Evolutionary conservation across 1,140 invertebrate species (phyloP), one percentile per base, ranked within the genome.

Genomic region (Papilio glaucus): DNA sequence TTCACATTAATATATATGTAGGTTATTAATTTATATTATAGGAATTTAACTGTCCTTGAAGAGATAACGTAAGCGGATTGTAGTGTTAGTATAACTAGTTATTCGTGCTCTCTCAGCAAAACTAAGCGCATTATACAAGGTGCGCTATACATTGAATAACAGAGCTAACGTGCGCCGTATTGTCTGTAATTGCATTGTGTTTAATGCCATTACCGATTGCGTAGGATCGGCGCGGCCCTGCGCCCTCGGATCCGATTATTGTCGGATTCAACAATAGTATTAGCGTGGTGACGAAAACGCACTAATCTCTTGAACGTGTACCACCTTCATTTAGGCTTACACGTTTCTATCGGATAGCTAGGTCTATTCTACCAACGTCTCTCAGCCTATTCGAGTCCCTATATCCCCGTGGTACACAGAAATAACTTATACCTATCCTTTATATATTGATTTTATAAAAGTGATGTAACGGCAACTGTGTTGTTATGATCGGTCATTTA

Each of bases 101-200:
- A 61, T 33, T 61, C 12, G 60, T 0, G 10, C 29, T 71, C 60
- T 63, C 78, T 76, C 77, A 77, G 63, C 77, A 76, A 72, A 76
- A 77, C 79, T 76, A 77, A 74, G 73, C 72, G 61, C 75, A 79
- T 75, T 75, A 82, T 65, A 77, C 72, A 63, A 69, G 61, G 73
- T 69, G 68, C 61, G 63, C 61, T 80, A 75, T 45, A 37, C 42
- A 8, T 53, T 53, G 42, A 71, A 80, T 78, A 75, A 72, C 74
- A 72, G 70, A 75, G 72, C 77, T 76, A 70, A 65, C 77, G 75
- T 77, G 72, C 77, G 75, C 76, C 76, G 80, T 79, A 79, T 77
- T 84, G 79, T 87, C 76, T 76, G 75, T 86, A 84, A 88, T 85
- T 85, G 84, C 73, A 82, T 86, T 84, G 81, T 77, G 75, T 78